These are phyloP conservation scores for Tetramorium parvispinum DNA, from an alignment of 1,140 invertebrate species.

Conservation along the genomic window DNA sequence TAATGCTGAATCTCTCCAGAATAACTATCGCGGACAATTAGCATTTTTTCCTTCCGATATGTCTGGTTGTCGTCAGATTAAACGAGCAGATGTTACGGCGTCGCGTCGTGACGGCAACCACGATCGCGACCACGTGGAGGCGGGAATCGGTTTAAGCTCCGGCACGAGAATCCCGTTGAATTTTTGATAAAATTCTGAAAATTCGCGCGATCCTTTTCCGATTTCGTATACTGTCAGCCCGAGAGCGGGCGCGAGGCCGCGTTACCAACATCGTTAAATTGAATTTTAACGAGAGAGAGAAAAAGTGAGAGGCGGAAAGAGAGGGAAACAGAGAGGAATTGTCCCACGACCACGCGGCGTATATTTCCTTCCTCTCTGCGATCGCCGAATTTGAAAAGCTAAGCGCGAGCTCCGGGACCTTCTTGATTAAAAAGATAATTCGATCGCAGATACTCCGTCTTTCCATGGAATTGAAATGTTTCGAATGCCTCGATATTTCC, in stretches of 20 bases:
- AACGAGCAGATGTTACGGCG: neutral
- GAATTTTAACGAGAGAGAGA: constrained; percentile 61
- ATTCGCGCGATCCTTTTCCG: constrained; percentile 61
- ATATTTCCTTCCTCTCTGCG: constrained; percentile 40
- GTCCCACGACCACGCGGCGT: constrained; percentile 18
- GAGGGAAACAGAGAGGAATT: neutral
- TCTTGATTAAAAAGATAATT: constrained; percentile 63
- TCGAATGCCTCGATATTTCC: constrained; percentile 52
- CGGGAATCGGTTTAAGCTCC: constrained; percentile 48
- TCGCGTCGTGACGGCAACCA: neutral
- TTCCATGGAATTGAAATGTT: constrained; percentile 51
- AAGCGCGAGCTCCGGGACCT: constrained; percentile 39
- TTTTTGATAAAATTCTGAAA: constrained; percentile 60
- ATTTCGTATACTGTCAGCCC: constrained; percentile 56
- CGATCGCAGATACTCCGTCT: constrained; percentile 34
- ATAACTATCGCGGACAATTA: constrained; percentile 22
- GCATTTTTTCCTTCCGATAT: constrained; percentile 5
- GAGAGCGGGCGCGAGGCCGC: constrained; percentile 39
- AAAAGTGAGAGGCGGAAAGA: neutral
- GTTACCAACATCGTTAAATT: constrained; percentile 66
- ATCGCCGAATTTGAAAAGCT: constrained; percentile 60
- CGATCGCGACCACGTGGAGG: constrained; percentile 4
- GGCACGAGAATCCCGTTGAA: constrained; percentile 35
- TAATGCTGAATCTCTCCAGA: neutral
- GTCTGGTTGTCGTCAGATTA: constrained; percentile 10